Conservation (phyloP, 2,113 vertebrate species). For the cat (Felis catus) region DNA sequence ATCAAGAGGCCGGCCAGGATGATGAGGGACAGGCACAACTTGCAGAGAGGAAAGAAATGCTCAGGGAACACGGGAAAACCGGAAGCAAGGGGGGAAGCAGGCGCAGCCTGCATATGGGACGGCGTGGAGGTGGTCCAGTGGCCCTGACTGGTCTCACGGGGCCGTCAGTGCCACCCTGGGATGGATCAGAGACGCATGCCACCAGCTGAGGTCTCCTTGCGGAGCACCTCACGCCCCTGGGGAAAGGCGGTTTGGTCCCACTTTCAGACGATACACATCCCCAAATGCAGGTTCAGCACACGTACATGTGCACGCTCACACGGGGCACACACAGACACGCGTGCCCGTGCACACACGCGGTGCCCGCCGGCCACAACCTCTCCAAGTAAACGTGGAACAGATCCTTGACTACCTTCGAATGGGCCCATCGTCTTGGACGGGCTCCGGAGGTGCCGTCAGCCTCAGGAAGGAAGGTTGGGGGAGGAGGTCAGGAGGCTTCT, state of each 20-base stretch:
- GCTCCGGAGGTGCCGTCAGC: not conserved
- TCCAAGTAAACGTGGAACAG: not conserved
- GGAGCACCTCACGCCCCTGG: fast-evolving
- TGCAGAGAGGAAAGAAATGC: fast-evolving
- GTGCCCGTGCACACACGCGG: fast-evolving
- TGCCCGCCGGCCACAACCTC: fast-evolving
- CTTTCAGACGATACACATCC: not conserved
- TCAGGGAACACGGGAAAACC: not conserved
- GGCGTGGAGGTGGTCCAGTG: fast-evolving
- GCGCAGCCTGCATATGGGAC: not conserved
- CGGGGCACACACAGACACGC: too few relatives aligned
- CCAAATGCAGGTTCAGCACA: too few relatives aligned
- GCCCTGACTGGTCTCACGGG: not conserved
- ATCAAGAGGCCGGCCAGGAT: not conserved
- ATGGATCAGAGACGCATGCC: too few relatives aligned
- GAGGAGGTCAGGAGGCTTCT: not conserved
- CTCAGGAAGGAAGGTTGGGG: too few relatives aligned
- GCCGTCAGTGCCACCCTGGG: not conserved
- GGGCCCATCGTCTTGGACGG: fast-evolving
- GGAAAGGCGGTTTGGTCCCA: not conserved
- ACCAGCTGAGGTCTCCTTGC: fast-evolving
- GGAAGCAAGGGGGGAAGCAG: too few relatives aligned
- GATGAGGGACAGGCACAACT: not conserved
- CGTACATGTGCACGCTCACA: too few relatives aligned
- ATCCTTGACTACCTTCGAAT: not conserved